These are phyloP conservation scores for Cossypha polioptera DNA, from an alignment of 2,797 vertebrate genomes.

Conservation along the genomic window DNA sequence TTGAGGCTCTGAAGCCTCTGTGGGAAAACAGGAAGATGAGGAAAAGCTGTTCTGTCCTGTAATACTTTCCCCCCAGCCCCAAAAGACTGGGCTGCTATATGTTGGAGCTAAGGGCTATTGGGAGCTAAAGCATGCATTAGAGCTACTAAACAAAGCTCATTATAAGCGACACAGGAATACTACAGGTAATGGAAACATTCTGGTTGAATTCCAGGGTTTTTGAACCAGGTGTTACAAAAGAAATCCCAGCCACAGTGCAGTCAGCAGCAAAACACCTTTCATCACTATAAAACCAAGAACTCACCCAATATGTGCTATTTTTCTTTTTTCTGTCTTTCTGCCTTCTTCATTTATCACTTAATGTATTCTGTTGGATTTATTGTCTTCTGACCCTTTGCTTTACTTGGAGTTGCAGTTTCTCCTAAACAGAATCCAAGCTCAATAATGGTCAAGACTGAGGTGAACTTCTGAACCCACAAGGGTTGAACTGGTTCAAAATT, in stretches of 20 bases:
- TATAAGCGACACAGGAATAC: neutral
- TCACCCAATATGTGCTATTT: neutral
- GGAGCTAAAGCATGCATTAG: neutral
- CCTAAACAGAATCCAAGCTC: constrained; percentile 28
- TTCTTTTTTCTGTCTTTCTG: neutral
- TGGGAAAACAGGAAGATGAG: neutral
- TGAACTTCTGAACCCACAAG: constrained; percentile 35
- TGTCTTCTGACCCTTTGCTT: constrained; percentile 22
- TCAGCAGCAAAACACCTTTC: neutral
- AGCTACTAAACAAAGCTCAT: neutral
- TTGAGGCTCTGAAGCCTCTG: neutral
- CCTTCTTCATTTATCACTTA: constrained; percentile 33
- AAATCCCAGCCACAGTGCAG: neutral
- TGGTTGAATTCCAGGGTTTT: neutral
- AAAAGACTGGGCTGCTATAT: neutral
- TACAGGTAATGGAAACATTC: neutral
- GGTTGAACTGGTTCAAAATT: neutral
- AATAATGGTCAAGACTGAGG: constrained; percentile 40
- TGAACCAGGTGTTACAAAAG: neutral
- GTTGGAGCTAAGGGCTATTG: neutral
- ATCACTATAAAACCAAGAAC: neutral
- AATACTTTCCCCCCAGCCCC: neutral
- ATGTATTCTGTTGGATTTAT: constrained; percentile 49
- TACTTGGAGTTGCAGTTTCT: neutral
- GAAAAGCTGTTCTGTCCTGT: neutral